phyloP scores from a whole-genome alignment of 2,888 invertebrate species.

The Stenolophus ochropezus region DNA sequence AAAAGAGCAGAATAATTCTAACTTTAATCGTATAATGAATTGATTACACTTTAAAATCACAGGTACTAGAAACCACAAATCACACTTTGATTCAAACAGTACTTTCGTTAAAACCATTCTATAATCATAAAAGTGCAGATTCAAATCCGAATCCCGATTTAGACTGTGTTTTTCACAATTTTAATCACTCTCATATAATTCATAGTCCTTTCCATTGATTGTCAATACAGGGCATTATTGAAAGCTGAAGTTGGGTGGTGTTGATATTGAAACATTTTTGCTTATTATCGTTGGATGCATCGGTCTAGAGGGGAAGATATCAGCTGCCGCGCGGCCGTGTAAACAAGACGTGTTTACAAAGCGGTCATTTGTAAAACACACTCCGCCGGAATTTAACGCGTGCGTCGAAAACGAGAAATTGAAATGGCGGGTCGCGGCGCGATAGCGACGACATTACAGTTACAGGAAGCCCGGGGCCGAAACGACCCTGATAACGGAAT shows the following conservation, averaged over 20 bases:
- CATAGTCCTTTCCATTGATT: too few species aligned
- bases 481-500: background rate
- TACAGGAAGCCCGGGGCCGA: background rate
- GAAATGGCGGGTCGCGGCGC: conserved; percentile 18
- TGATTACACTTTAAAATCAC: too few species aligned
- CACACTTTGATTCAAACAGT: too few species aligned
- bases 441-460: background rate
- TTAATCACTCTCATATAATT: too few species aligned
- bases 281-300: background rate
- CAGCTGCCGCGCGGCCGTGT: conserved; percentile 28
- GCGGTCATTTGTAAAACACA: conserved; percentile 54
- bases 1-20: too few species aligned
- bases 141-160: too few species aligned
- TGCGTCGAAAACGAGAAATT: conserved; percentile 29
- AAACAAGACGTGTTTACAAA: conserved; percentile 55
- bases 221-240: too few species aligned
- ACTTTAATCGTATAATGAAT: too few species aligned
- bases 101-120: too few species aligned
- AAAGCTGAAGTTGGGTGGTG: background rate
- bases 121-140: too few species aligned
- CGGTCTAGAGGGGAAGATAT: background rate
- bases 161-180: too few species aligned
- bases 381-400: conserved; percentile 43
- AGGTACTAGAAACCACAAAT: too few species aligned
- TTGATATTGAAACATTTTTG: background rate